Conservation (phyloP, 2,797 vertebrate species). For the Acanthurus leucopareius region DNA sequence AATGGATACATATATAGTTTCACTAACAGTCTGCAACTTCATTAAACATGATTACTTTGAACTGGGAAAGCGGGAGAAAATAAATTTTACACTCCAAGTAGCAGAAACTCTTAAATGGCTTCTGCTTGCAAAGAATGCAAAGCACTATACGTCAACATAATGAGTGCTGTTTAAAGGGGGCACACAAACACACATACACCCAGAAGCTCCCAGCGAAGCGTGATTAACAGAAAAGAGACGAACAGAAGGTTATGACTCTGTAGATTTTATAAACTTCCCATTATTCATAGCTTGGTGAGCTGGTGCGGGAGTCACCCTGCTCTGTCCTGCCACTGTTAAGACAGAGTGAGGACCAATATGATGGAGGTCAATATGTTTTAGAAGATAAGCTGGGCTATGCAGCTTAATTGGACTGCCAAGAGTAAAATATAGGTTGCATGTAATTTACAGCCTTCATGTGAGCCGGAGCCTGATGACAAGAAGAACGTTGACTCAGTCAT, state of each 20-base stretch:
- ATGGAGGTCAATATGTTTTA: constrained; percentile 33
- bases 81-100: constrained; percentile 56
- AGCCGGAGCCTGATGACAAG: neutral
- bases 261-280: constrained; percentile 18
- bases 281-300: constrained; percentile 17
- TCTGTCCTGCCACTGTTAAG: constrained; percentile 14
- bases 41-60: constrained; percentile 61
- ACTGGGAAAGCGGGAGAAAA: constrained; percentile 37
- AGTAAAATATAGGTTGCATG: constrained; percentile 14
- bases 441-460: constrained; percentile 14
- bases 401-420: constrained; percentile 33
- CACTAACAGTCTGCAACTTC: constrained; percentile 50
- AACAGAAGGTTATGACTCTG: constrained; percentile 17
- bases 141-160: constrained; percentile 61
- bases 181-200: constrained; percentile 23
- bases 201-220: constrained; percentile 20
- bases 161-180: constrained; percentile 37
- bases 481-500: constrained; percentile 11
- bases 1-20: constrained; percentile 39
- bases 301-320: constrained; percentile 6
- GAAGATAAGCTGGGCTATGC: constrained; percentile 41
- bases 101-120: constrained; percentile 59
- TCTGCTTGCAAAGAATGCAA: constrained; percentile 35
- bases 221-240: constrained; percentile 11
- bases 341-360: constrained; percentile 23